phyloP scores from a whole-genome alignment of 2,797 vertebrate genomes.

The Meriones psammophilus region DNA sequence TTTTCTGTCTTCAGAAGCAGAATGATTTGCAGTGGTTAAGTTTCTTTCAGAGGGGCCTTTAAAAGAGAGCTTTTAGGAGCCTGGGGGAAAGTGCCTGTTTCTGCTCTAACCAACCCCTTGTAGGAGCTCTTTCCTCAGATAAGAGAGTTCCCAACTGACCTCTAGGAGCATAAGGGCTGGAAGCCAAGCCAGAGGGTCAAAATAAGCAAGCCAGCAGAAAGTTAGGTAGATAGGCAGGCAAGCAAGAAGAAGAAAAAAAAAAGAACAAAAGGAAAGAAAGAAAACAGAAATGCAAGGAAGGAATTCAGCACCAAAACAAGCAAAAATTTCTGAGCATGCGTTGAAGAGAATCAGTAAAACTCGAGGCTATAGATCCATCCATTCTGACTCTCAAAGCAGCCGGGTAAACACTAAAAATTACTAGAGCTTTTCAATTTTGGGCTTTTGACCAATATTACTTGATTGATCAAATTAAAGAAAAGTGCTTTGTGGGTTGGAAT shows the following conservation, averaged over 20 bases:
- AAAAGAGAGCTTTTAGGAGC: background rate
- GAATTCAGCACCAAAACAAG: background rate
- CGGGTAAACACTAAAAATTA: background rate
- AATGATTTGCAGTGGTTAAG: background rate
- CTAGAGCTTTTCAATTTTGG: background rate
- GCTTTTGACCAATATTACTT: background rate
- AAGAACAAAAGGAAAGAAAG: no score
- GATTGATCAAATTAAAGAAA: background rate
- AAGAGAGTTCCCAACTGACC: background rate
- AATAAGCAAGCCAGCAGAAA: background rate
- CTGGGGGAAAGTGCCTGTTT: background rate
- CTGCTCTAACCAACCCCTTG: no score
- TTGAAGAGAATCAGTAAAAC: background rate
- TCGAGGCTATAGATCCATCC: no score
- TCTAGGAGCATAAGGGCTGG: background rate
- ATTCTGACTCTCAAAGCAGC: accelerated
- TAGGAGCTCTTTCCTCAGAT: background rate
- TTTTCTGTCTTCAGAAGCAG: conserved; percentile 13
- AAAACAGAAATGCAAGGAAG: no score
- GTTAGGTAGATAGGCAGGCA: background rate
- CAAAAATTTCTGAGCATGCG: background rate
- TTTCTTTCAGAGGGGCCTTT: background rate
- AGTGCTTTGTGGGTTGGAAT: background rate
- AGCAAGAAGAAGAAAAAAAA: background rate
- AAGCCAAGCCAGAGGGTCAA: background rate